Evolutionary conservation across 2,113 vertebrate genomes (phyloP), one percentile per base, ranked within the genome.

Genomic region (Spheniscus mendiculus): DNA sequence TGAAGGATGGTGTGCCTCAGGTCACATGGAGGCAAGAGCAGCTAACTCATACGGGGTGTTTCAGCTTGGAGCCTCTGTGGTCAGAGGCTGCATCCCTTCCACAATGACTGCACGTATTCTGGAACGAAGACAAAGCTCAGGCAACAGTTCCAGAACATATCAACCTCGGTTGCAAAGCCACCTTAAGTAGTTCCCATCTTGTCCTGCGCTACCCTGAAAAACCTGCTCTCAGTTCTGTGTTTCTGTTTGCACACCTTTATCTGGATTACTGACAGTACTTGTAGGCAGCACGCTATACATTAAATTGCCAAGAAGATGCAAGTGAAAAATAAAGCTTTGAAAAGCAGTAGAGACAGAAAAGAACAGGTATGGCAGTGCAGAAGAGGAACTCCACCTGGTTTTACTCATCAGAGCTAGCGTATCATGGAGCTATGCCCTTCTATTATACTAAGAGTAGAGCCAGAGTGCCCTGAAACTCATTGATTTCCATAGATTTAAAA

Each of bases 31-130:
- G 34, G 29, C 18, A 0, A 1, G 18, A 83, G 40, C 82, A 45
- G 50, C 27, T 15, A 15, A 6, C 13, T 36, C 18, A 4, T 0
- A 29, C 0, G 3, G 11, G 14, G 7, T 3, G 8, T 42, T 32
- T 20, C 63, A 44, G 6, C 47, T 66, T 22, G 0, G 27, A 67
- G 23, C 36, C 47, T 9, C 14, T 23, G n/a, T 16, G 32, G 16
- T 16, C n/a, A 34, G 16, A 23, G 10, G 3, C 5, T 16, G 7
- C 27, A 32, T 23, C 52, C 32, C 26, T 36, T 9, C 36, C 52
- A 5, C 52, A 38, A 5, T 1, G 11, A 32, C n/a, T 15, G 12
- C 21, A 8, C 1, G 2, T 25, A 13, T 38, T 66, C 85, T 22
- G 47, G 30, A 45, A 25, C 0, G 3, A 32, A 65, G 36, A 36